Base-by-base conservation (phyloP, 2,888 invertebrate genomes). In the Neria commutata region DNA sequence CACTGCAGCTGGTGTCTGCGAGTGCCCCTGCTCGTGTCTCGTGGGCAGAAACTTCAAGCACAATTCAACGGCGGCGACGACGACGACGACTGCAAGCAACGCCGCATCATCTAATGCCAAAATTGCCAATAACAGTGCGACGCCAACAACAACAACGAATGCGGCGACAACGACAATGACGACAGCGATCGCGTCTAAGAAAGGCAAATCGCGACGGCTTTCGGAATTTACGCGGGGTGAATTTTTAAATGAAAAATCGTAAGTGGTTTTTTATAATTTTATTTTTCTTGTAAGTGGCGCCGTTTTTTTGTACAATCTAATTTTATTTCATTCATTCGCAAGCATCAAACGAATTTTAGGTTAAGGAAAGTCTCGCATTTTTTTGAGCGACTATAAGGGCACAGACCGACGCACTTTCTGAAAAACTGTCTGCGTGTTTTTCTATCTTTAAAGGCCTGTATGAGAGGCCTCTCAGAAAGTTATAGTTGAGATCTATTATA, bases 221-320 rank as follows among this genome's bases (percentile, higher is more conserved):
- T 83, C 83, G 67, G 82, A 82, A 76, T 82, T 82, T 77, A 83
- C 83, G 72, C 76, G 81, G 66, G 82, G 83, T 74, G 82, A 83
- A 82, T 82, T 82, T 79, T 76, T 82, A 78, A 83, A 83, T 76
- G 82, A 82, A 81, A 82, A 82, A 81, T 73, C 74, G 82, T 82
- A 81, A 82, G 82, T 82, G 61, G 6, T 58, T 58, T 42, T 58
- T 55, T 34, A 54, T 55, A 49, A 62, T 54, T 52, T 51, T 63
- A 29, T 50, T 53, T 26, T 29, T 19, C 42, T n/a, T 52, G 11
- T 49, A 45, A 42, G 11, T 21, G 50, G 48, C 16, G 45, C 42
- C 40, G 19, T 23, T 33, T 53, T 59, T 34, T 49, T 24, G 55
- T n/a, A n/a, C n/a, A n/a, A n/a, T n/a, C n/a, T n/a, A n/a, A n/a